Evolutionary conservation across 2,113 vertebrate genomes (phyloP).

Genomic region (Pachypanchax playfairii): DNA sequence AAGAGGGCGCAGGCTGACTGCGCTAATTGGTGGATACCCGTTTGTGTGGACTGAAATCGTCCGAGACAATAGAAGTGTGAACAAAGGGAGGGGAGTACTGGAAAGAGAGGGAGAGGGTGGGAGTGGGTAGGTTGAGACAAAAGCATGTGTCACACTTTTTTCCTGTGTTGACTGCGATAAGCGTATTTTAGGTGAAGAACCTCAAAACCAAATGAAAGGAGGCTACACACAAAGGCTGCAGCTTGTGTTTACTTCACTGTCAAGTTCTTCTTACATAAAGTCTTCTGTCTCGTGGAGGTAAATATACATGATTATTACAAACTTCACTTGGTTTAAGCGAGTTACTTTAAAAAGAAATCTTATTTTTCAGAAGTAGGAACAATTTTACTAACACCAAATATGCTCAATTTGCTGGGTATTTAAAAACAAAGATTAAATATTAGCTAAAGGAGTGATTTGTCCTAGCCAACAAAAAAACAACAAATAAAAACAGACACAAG

Average conservation of each 20-base stretch:
- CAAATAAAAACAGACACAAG: no score
- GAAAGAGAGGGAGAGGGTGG: conserved; percentile 9
- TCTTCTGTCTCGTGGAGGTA: no score
- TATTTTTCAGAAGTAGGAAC: no score
- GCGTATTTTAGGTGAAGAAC: conserved; percentile 54
- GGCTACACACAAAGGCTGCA: conserved; percentile 4
- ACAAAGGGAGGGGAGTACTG: conserved; percentile 4
- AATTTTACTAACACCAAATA: conserved; percentile 11
- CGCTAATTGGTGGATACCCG: conserved; percentile 47
- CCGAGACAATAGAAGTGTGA: conserved; percentile 28
- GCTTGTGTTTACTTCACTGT: conserved; percentile 6
- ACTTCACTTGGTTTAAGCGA: not conserved
- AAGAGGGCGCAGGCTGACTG: conserved; percentile 36
- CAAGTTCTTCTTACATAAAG: no score
- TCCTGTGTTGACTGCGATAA: conserved; percentile 71
- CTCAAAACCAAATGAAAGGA: conserved; percentile 24
- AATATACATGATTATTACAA: no score
- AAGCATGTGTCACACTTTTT: conserved; percentile 64
- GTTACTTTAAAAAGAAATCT: conserved; percentile 11
- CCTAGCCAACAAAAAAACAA: no score
- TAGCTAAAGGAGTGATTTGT: no score
- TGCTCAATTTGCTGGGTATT: conserved; percentile 10
- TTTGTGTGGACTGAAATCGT: conserved; percentile 50
- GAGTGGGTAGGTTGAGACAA: conserved; percentile 60
- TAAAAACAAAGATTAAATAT: not conserved